Conservation (phyloP, 2,797 vertebrate species). For the Bradypus variegatus region DNA sequence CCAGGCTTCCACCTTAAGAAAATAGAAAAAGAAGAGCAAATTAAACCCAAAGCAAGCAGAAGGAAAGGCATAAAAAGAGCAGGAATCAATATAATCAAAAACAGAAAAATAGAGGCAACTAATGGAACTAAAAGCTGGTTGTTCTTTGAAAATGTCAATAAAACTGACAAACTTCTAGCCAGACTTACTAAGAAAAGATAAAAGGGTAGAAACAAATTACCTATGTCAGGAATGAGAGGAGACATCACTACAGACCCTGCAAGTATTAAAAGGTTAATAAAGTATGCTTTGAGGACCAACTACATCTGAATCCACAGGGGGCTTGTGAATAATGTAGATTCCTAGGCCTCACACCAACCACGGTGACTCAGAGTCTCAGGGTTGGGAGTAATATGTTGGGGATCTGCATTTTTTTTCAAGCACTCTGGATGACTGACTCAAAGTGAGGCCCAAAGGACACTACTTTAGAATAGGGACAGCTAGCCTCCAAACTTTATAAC, state of each 20-base stretch:
- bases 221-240: neutral
- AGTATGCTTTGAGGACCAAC: neutral
- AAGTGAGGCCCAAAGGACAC: neutral
- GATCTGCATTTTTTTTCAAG: neutral
- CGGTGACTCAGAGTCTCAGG: neutral
- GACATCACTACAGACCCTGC: neutral
- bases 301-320: neutral
- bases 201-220: neutral
- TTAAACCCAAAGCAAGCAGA: neutral
- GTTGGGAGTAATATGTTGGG: rapidly evolving
- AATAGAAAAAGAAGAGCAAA: neutral
- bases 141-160: neutral
- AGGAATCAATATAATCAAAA: neutral
- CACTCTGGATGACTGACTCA: neutral
- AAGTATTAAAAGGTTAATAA: neutral
- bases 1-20: neutral
- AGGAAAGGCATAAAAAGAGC: neutral
- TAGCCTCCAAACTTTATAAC: neutral
- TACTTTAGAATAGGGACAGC: neutral
- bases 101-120: neutral
- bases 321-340: neutral
- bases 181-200: neutral
- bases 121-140: neutral
- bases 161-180: neutral
- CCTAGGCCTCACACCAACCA: neutral